phyloP scores from a whole-genome alignment of 2,888 invertebrate species.

The Ichneumoninae sp. region DNA sequence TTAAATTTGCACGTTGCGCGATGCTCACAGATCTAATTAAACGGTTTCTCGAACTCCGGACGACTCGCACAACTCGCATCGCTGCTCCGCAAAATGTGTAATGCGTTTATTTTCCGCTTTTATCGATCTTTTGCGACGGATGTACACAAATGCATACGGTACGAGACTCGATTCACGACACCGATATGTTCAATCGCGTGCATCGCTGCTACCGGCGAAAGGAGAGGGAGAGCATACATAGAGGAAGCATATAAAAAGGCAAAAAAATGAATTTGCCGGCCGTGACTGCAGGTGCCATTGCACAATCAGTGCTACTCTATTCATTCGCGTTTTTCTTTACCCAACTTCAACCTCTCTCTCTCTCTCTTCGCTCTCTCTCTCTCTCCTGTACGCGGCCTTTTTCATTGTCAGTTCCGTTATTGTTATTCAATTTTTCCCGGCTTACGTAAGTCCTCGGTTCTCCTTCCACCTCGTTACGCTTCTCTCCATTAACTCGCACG shows the following conservation, averaged over 20 bases:
- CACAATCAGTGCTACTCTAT: slow-evolving; percentile 57
- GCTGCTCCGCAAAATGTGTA: background rate
- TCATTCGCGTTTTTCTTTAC: slow-evolving; percentile 33
- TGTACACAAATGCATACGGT: slow-evolving; percentile 4
- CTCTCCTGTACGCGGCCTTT: slow-evolving; percentile 35
- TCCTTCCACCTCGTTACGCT: slow-evolving; percentile 28
- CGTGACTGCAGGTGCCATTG: slow-evolving; percentile 60
- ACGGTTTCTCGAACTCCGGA: slow-evolving; percentile 77
- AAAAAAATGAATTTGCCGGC: slow-evolving; percentile 43
- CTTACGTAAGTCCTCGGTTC: slow-evolving; percentile 59
- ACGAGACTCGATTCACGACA: background rate
- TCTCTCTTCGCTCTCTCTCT: slow-evolving; percentile 20
- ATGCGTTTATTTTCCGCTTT: slow-evolving; percentile 11
- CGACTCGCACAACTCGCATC: background rate
- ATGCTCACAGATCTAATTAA: slow-evolving; percentile 72
- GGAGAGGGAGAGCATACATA: background rate
- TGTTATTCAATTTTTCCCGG: slow-evolving; percentile 69
- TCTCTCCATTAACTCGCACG: slow-evolving; percentile 24
- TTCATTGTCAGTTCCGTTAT: slow-evolving; percentile 69
- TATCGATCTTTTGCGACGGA: background rate
- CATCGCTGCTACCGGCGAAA: background rate
- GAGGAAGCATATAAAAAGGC: slow-evolving; percentile 37
- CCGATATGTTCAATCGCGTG: slow-evolving; percentile 6
- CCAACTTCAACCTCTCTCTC: background rate
- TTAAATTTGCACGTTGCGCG: background rate